These are phyloP conservation scores for Drosophila equinoxialis DNA, from an alignment of 1,140 invertebrate species.

Conservation along the genomic window DNA sequence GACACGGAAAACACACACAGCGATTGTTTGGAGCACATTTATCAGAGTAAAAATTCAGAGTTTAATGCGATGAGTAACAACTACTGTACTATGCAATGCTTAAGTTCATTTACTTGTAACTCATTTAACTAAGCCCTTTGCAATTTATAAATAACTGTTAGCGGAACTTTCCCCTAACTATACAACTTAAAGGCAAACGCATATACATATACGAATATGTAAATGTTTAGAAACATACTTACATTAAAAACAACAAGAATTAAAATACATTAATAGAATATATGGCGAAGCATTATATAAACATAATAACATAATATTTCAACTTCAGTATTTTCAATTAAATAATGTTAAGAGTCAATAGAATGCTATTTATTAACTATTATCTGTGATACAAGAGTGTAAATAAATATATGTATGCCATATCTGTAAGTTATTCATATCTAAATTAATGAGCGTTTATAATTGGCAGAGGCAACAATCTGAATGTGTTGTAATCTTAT, in stretches of 20 bases:
- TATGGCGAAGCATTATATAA: conserved; percentile 28
- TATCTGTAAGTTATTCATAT: conserved; percentile 26
- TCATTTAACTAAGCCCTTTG: conserved; percentile 41
- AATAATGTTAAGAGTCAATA: conserved; percentile 2
- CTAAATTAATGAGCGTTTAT: conserved; percentile 41
- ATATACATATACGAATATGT: too few relatives aligned
- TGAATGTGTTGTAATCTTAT: conserved; percentile 37
- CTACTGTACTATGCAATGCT: conserved; percentile 2
- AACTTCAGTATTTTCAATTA: background rate
- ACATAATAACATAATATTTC: conserved; percentile 13
- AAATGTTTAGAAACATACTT: background rate
- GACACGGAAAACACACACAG: conserved; percentile 50
- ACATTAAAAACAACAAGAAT: background rate
- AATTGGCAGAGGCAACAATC: conserved; percentile 35
- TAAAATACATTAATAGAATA: conserved; percentile 19
- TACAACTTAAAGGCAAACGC: too few relatives aligned
- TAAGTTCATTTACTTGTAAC: conserved; percentile 37
- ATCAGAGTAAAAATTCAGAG: conserved; percentile 33
- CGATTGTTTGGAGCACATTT: conserved; percentile 47
- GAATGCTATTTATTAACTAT: conserved; percentile 31
- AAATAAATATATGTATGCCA: conserved; percentile 25
- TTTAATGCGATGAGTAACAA: conserved; percentile 17
- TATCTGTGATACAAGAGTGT: conserved; percentile 74
- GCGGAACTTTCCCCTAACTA: background rate
- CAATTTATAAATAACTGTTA: conserved; percentile 42